Base-by-base conservation (phyloP, 2,888 invertebrate species). In the Stenodera caucasica region DNA sequence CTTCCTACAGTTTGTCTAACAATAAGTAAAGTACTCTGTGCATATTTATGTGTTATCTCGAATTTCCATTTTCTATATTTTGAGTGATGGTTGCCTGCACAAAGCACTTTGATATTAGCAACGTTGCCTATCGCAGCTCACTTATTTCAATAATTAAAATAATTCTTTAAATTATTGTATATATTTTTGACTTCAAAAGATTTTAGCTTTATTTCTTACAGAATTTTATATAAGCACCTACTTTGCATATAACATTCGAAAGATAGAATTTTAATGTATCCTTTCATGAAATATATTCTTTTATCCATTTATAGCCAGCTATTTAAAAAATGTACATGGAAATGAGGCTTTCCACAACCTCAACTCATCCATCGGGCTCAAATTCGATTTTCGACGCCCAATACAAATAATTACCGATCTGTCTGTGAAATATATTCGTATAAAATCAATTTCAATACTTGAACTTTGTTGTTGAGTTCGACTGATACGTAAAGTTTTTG, bases 21-120 rank as follows among this genome's bases (percentile, higher is more conserved):
- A 71, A 70, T 68, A 69, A 69, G 60, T 65, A 70, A 69, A 68
- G 67, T 65, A 67, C 67, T 66, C 50, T 63, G 66, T 67, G 68
- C 68, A 69, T 71, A 68, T 70, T 69, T 69, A 69, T 69, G 67
- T 64, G 64, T 60, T 65, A 61, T 61, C 60, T 67, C 58, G 64
- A 60, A 64, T 63, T 61, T 64, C 64, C 66, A 66, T 68, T 71
- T 67, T 66, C 61, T 61, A 56, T 65, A 66, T 68, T 64, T 68
- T 57, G 51, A 68, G 58, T 60, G 21, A 45, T 45, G 45, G 45
- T 45, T 45, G 21, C 21, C 21, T 45, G 18, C 45, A 45, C 45
- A 45, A 45, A 45, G 45, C 45, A 45, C 45, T 45, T 21, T 45
- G 21, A 12, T 45, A 45, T 45, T 21, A 45, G 11, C 11, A 45